These are phyloP conservation scores for Xylota sylvarum DNA, from an alignment of 2,888 invertebrate genomes.

Conservation along the genomic window DNA sequence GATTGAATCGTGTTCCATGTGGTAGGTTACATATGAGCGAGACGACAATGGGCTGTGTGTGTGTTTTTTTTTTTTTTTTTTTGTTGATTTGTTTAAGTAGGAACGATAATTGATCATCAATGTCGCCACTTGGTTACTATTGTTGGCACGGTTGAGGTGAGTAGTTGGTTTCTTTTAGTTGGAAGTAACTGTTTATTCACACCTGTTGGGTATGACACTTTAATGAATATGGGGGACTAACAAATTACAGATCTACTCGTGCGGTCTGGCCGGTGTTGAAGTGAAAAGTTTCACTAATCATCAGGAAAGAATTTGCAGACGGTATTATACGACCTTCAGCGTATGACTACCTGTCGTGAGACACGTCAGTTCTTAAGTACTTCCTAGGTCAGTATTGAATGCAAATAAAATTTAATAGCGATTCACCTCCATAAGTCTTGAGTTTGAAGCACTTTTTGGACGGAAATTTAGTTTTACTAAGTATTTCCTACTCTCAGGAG, in stretches of 20 bases:
- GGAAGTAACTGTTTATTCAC: slow-evolving; percentile 44
- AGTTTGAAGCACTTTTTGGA: no score
- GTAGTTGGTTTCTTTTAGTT: slow-evolving; percentile 13
- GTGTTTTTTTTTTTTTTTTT: background rate
- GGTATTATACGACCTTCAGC: no score
- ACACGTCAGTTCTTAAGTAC: no score
- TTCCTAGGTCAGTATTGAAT: no score
- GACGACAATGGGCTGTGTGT: slow-evolving; percentile 46
- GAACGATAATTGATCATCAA: slow-evolving; percentile 74
- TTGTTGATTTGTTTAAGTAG: slow-evolving; percentile 74
- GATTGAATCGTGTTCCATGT: slow-evolving; percentile 65
- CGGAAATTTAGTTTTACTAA: no score
- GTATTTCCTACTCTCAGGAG: no score
- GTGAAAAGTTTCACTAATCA: no score
- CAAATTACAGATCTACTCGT: background rate
- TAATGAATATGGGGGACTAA: slow-evolving; percentile 9
- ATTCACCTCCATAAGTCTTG: no score
- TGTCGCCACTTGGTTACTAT: slow-evolving; percentile 65
- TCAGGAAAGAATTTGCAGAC: no score
- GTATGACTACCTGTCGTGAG: no score
- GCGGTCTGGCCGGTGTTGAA: no score
- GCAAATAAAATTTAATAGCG: no score
- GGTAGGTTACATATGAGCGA: slow-evolving; percentile 37
- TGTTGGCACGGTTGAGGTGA: slow-evolving; percentile 34
- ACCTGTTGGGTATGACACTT: slow-evolving; percentile 34